Conservation (phyloP, 2,888 invertebrate species). For the Agrilus cyanescens region DNA sequence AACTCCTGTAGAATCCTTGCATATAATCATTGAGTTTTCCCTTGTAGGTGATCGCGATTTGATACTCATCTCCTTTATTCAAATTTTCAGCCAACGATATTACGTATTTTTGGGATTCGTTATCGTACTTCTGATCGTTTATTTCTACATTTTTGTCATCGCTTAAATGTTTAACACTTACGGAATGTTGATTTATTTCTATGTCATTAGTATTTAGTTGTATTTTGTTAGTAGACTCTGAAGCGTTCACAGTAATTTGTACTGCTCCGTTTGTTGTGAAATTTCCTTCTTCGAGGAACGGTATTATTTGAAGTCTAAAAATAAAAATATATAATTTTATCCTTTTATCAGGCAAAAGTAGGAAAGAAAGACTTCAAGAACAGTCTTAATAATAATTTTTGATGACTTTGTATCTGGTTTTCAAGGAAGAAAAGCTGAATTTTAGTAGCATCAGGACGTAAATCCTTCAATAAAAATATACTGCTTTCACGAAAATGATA, state of each 20-base stretch:
- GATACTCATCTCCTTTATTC: constrained; percentile 30
- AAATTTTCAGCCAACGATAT: constrained; percentile 31
- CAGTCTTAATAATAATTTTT: no score
- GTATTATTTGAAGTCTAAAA: constrained; percentile 30
- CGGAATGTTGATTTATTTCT: constrained; percentile 30
- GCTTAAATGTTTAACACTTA: constrained; percentile 20
- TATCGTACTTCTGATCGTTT: constrained; percentile 23
- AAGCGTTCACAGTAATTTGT: constrained; percentile 31
- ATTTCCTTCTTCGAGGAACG: constrained; percentile 32
- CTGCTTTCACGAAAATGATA: no score
- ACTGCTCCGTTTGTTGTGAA: constrained; percentile 36
- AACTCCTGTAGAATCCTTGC: constrained; percentile 46
- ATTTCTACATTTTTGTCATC: constrained; percentile 29
- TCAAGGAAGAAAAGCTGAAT: no score
- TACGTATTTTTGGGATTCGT: constrained; percentile 29
- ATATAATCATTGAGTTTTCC: constrained; percentile 43
- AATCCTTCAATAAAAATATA: no score
- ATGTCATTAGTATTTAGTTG: constrained; percentile 36
- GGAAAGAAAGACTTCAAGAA: no score
- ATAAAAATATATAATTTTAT: no score
- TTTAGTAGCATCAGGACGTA: no score
- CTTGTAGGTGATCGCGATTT: constrained; percentile 39
- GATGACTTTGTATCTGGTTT: no score
- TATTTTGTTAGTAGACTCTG: constrained; percentile 34
- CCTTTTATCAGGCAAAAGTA: no score